phyloP scores from a whole-genome alignment of 2,888 invertebrate species.

The Leptura quadrifasciata region DNA sequence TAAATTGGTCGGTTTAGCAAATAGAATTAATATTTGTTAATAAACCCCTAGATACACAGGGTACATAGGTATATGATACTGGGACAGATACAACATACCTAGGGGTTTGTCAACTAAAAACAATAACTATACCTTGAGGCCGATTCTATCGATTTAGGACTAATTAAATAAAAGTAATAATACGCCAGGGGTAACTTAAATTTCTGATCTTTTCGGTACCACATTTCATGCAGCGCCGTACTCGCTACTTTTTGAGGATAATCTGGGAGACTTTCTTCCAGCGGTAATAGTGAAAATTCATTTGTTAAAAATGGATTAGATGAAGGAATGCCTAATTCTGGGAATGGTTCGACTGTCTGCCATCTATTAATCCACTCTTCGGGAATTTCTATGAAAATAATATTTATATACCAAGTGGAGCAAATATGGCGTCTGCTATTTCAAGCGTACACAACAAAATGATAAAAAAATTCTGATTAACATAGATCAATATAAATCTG shows the following conservation, averaged over 20 bases:
- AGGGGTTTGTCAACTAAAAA: not conserved
- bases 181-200: constrained; percentile 87
- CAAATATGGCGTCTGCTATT: too few relatives aligned
- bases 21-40: not conserved
- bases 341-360: constrained; percentile 76
- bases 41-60: not conserved
- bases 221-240: constrained; percentile 80
- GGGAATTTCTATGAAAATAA: constrained; percentile 76
- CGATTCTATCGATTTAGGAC: constrained; percentile 79
- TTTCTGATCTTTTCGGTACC: constrained; percentile 90
- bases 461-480: too few relatives aligned
- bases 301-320: constrained; percentile 84
- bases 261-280: constrained; percentile 68
- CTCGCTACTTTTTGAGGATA: constrained; percentile 79
- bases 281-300: constrained; percentile 79
- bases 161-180: constrained; percentile 84
- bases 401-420: not conserved
- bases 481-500: too few relatives aligned
- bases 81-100: not conserved
- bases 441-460: too few relatives aligned
- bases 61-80: too few relatives aligned
- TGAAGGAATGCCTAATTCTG: constrained; percentile 81
- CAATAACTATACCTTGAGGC: constrained; percentile 77
- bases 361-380: constrained; percentile 79
- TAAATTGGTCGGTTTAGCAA: not conserved